A percentile compares a stretch with the other conserved stretches of the same genome.
These are phyloP conservation scores for Xylophagus ater DNA, from an alignment of 2,888 invertebrate genomes.

Conservation along the genomic window DNA sequence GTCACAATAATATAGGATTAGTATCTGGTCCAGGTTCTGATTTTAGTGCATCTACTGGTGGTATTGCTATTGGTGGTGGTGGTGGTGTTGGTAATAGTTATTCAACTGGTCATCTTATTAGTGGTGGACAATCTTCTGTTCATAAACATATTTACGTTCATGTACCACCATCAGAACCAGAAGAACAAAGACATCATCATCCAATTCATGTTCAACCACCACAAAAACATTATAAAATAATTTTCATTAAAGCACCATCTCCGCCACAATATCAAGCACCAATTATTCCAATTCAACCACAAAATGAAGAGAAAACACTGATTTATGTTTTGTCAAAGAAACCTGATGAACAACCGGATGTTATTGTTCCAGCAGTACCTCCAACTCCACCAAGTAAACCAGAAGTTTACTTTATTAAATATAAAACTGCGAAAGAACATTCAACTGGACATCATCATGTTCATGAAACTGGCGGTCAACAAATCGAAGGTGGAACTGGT, in stretches of 20 bases:
- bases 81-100: constrained; percentile 24
- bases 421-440: constrained; percentile 38
- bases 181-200: constrained; percentile 26
- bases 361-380: constrained; percentile 59
- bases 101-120: neutral
- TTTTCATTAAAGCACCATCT: constrained; percentile 82
- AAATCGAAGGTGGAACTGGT: no score
- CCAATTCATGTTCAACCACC: constrained; percentile 45
- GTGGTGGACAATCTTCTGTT: constrained; percentile 26
- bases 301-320: constrained; percentile 77
- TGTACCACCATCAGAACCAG: constrained; percentile 35
- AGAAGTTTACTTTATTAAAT: constrained; percentile 69
- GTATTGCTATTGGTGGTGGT: neutral
- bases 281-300: constrained; percentile 62
- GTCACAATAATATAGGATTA: constrained; percentile 1
- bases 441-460: no score
- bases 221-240: constrained; percentile 82
- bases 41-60: no score
- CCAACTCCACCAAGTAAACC: constrained; percentile 79
- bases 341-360: constrained; percentile 70
- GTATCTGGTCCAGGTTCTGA: no score
- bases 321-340: constrained; percentile 81
- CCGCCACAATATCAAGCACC: constrained; percentile 67
- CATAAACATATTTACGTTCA: constrained; percentile 37
- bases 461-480: no score